These are phyloP conservation scores for Hypotaenidia okinawae DNA, from an alignment of 2,797 vertebrate species.

Conservation along the genomic window DNA sequence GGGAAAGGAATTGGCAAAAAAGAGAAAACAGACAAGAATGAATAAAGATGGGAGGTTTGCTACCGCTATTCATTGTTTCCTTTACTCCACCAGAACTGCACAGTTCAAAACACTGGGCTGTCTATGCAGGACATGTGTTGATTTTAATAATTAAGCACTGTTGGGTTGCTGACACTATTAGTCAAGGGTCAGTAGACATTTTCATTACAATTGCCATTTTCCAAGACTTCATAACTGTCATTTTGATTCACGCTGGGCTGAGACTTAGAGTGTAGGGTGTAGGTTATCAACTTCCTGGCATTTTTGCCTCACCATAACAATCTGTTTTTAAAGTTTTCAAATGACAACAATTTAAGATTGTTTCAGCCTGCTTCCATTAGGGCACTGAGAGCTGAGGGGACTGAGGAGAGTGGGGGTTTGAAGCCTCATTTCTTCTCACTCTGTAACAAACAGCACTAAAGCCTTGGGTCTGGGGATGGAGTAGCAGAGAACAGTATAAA, in stretches of 20 bases:
- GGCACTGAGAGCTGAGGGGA: not conserved
- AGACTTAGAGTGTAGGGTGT: not conserved
- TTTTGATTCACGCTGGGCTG: slow-evolving; percentile 15
- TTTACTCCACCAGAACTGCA: not conserved
- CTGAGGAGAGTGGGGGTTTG: not conserved
- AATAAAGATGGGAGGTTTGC: not conserved
- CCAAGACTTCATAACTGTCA: slow-evolving; percentile 24
- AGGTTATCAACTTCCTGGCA: slow-evolving; percentile 17
- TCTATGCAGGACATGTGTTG: not conserved
- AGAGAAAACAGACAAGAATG: not conserved
- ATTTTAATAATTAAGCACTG: slow-evolving; percentile 60
- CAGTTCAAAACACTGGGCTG: not conserved
- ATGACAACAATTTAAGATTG: not conserved
- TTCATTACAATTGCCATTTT: slow-evolving; percentile 56
- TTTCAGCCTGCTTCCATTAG: not conserved
- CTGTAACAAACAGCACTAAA: not conserved
- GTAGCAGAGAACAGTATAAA: not conserved
- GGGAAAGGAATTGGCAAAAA: not conserved
- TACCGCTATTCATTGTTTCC: not conserved
- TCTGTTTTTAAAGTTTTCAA: slow-evolving; percentile 4
- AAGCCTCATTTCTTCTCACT: not conserved
- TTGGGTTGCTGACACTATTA: slow-evolving; percentile 42
- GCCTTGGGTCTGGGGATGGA: not conserved
- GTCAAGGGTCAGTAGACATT: slow-evolving; percentile 46
- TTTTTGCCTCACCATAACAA: not conserved